Base-by-base conservation (phyloP, 2,797 vertebrate species). In the Ammospiza maritima region DNA sequence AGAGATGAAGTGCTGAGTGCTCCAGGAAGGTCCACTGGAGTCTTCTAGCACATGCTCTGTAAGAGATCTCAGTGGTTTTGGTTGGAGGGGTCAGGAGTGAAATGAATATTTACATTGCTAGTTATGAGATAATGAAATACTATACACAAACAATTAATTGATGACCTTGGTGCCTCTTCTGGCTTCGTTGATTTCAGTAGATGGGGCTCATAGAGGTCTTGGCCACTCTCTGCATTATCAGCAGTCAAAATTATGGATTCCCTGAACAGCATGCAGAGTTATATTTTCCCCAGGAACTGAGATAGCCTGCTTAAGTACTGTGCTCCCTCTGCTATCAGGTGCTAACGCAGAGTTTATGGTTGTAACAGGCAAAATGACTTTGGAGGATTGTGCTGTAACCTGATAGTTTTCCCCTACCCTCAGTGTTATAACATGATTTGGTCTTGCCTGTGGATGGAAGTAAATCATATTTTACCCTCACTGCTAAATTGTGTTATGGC, bases 301-400 rank as follows among this genome's bases (percentile, higher is more conserved):
- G 88, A 84, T 42, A 96, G 85, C 83, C 91, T 94, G 86, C 90
- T 89, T 95, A 94, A 96, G 88, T 85, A 91, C 90, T 94, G 88
- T 94, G 94, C 84, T 96, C 80, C 80, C 90, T 91, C 54, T 85
- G 93, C 96, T 96, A 83, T 95, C 85, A 90, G 93, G 75, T 91
- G 88, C 96, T 95, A 96, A 96, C 7, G 29, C 69, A 74, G 94
- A 95, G 94, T 96, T 97, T 96, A 94, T 96, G 91, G 95, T 95
- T 94, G 94, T 97, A 96, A 96, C 88, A 96, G 93, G 93, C 83
- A 94, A 96, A 96, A 96, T 96, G 88, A 96, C 93, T 96, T 96
- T 90, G 96, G 95, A 96, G 95, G 94, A 90, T 96, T 96, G 94
- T 95, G 94, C 96, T 96, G 93, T 97, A 96, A 96, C 94, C 93